Base-by-base conservation (phyloP, 2,113 vertebrate species). In the Motacilla alba region DNA sequence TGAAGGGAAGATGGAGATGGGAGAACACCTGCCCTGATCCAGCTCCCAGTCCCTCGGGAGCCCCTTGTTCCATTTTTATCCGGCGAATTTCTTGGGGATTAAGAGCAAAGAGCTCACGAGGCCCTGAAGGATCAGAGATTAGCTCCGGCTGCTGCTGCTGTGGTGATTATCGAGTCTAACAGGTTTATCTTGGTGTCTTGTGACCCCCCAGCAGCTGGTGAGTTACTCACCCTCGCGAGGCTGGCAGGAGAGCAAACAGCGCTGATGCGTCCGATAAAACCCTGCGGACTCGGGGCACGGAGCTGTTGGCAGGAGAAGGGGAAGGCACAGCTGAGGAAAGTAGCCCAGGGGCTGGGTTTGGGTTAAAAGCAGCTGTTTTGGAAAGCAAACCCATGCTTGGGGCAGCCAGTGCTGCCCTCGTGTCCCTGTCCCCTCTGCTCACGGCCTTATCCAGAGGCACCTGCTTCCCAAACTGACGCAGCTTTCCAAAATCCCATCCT, bases 171-270 rank as follows among this genome's bases (percentile, higher is more conserved):
- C 14, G 4, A 43, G 30, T 26, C 55, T 31, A 8, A 53, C 77
- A 22, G 89, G 73, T 80, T 96, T 96, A 95, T 87, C 94, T 82
- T 4, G 0, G 4, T 21, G 89, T 58, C 92, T 87, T 75, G 46
- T 37, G 31, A 58, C 41, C 31, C 75, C 66, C 17, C 44, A 59
- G 67, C 94, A 97, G 91, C 94, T 95, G 96, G 15, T 13, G 88
- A 70, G 49, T 67, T 95, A 35, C 95, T 86, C 94, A 76, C 23
- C 37, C 66, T 9, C 0, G 1, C 3, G 39, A 80, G 55, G 63
- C n/a, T 49, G 89, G 43, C 67, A 20, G 83, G 64, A 90, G 83
- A 66, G 73, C 63, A 83, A 80, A 93, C 83, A 87, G 46, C 1
- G 3, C 63, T 68, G 63, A 59, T 44, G 83, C 2, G 31, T 7